phyloP scores from a whole-genome alignment of 2,888 invertebrate genomes.

The Aricia artaxerxes region DNA sequence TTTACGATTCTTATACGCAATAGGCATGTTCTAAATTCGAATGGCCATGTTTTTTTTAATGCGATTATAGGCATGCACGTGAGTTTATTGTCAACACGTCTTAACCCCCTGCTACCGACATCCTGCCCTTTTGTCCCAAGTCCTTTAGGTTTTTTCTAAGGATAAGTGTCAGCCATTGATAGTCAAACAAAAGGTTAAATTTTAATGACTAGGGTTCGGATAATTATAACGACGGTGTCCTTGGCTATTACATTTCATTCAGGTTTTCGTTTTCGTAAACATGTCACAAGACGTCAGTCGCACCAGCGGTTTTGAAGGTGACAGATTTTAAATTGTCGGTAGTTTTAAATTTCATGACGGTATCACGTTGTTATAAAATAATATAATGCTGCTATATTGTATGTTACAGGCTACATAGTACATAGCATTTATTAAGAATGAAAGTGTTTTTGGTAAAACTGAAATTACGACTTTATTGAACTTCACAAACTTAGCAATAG shows the following conservation, averaged over 20 bases:
- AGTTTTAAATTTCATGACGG: not conserved
- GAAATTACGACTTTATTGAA: no score
- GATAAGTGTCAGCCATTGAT: slow-evolving; percentile 28
- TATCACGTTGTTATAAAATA: not conserved
- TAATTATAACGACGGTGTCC: not conserved
- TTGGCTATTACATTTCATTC: not conserved
- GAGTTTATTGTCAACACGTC: slow-evolving; percentile 9
- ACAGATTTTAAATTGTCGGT: not conserved
- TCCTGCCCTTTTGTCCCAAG: slow-evolving; percentile 13
- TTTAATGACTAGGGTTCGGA: not conserved
- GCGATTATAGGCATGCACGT: not conserved
- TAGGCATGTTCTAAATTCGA: not conserved
- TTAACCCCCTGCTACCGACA: slow-evolving; percentile 16
- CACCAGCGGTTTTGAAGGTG: not conserved
- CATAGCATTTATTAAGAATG: no score
- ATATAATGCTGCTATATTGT: no score
- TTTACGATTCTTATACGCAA: not conserved
- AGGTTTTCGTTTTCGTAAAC: not conserved
- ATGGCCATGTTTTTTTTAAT: not conserved
- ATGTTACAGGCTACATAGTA: no score
- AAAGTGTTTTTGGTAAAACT: no score
- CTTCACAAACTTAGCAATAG: no score
- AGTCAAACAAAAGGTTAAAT: slow-evolving; percentile 14
- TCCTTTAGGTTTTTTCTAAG: slow-evolving; percentile 13
- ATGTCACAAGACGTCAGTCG: not conserved